phyloP scores from a whole-genome alignment of 2,888 invertebrate genomes.

The Cheilosia urbana region DNA sequence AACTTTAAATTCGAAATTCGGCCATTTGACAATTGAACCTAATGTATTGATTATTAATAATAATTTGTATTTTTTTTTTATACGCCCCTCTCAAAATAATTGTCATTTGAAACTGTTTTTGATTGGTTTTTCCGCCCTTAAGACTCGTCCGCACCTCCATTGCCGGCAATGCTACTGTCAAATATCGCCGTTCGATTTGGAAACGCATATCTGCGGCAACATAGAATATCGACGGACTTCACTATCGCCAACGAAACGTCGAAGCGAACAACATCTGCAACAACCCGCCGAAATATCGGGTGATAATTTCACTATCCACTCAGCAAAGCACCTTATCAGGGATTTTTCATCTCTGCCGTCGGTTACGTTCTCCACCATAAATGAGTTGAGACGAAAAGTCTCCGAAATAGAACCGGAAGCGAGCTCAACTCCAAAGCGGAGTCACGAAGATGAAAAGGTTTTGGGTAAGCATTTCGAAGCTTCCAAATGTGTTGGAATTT shows the following conservation, averaged over 20 bases:
- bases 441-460: slow-evolving; percentile 78
- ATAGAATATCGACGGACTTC: background rate
- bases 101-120: too few species aligned
- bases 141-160: slow-evolving; percentile 68
- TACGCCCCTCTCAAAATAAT: too few species aligned
- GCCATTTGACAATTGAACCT: too few species aligned
- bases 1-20: too few species aligned
- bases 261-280: slow-evolving; percentile 7
- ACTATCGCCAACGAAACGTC: slow-evolving; percentile 8
- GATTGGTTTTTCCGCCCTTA: background rate
- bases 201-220: slow-evolving; percentile 44
- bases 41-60: too few species aligned
- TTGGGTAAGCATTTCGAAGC: slow-evolving; percentile 70
- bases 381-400: slow-evolving; percentile 46
- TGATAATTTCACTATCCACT: slow-evolving; percentile 16
- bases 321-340: background rate
- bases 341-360: slow-evolving; percentile 33
- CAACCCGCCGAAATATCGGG: slow-evolving; percentile 23
- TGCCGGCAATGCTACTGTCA: slow-evolving; percentile 62
- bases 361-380: slow-evolving; percentile 49
- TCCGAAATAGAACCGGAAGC: slow-evolving; percentile 60
- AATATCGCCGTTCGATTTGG: slow-evolving; percentile 70
- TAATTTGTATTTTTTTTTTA: too few species aligned
- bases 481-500: background rate
- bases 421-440: slow-evolving; percentile 15